Evolutionary conservation across 2,888 invertebrate species (phyloP).

Genomic region (Kryphioiulus occultus): DNA sequence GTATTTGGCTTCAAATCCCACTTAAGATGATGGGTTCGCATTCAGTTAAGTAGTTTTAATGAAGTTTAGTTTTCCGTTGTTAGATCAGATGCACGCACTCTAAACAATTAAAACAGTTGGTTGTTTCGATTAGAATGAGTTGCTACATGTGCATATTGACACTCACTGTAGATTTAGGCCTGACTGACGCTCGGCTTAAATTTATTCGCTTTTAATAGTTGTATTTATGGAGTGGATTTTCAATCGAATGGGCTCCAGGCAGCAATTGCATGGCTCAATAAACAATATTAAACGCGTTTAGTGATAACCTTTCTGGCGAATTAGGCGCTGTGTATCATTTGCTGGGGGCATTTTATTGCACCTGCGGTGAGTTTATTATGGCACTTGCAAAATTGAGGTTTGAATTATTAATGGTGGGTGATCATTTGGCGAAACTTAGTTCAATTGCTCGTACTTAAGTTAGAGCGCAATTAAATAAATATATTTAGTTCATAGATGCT

Average conservation of each 20-base stretch:
- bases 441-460: background rate
- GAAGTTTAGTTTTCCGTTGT: too few relatives aligned
- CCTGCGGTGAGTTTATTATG: constrained; percentile 16
- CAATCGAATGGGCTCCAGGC: background rate
- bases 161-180: background rate
- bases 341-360: background rate
- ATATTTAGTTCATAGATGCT: background rate
- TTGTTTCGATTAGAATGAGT: background rate
- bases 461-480: background rate
- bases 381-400: background rate
- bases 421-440: background rate
- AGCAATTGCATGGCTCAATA: background rate
- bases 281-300: background rate
- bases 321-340: background rate
- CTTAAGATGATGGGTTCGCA: too few relatives aligned
- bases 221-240: background rate
- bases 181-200: background rate
- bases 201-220: background rate
- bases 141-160: background rate
- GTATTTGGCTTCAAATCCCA: too few relatives aligned
- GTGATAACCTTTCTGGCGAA: background rate
- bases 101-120: background rate
- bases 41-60: too few relatives aligned
- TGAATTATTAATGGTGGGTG: background rate
- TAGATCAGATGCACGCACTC: background rate